Conservation (phyloP, 2,797 vertebrate genomes). For the Phrynocephalus forsythii region DNA sequence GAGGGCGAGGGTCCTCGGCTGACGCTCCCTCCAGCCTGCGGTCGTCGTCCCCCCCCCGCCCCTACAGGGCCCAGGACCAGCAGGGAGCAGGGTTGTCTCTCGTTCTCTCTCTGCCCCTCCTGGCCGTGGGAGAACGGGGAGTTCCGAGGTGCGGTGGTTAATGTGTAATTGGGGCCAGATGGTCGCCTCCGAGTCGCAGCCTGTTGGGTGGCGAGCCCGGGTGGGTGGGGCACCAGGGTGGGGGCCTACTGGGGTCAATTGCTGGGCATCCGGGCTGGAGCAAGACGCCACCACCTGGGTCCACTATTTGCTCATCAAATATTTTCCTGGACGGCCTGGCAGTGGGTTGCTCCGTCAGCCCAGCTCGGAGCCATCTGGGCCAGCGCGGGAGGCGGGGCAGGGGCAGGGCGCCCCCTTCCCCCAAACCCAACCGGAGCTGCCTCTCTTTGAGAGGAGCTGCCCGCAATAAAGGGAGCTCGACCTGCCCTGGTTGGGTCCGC, state of each 20-base stretch:
- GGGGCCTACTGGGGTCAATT: constrained; percentile 94
- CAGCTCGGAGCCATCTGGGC: constrained; percentile 86
- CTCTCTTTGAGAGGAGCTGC: constrained; percentile 89
- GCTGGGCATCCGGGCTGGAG: constrained; percentile 76
- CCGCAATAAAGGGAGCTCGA: constrained; percentile 82
- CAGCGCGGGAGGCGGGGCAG: constrained; percentile 71
- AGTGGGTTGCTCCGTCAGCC: constrained; percentile 81
- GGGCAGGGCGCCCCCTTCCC: constrained; percentile 64
- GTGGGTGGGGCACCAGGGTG: constrained; percentile 82
- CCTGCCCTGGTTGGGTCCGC: constrained; percentile 64
- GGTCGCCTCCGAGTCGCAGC: constrained; percentile 84
- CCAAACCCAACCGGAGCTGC: constrained; percentile 70
- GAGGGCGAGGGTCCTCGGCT: neutral
- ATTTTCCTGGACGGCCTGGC: constrained; percentile 93
- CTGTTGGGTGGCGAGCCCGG: constrained; percentile 82
- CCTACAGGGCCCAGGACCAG: fast-evolving
- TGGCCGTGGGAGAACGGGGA: fast-evolving
- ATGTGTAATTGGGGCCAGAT: constrained; percentile 99
- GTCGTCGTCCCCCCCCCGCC: fast-evolving
- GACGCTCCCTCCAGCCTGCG: constrained; percentile 9
- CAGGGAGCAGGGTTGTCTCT: neutral
- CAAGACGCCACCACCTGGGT: constrained; percentile 40
- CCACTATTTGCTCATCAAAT: constrained; percentile 99
- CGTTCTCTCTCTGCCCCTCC: neutral
- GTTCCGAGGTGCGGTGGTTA: constrained; percentile 80